Base-by-base conservation (phyloP, 2,888 invertebrate species). In the Ophonus ardosiacus region DNA sequence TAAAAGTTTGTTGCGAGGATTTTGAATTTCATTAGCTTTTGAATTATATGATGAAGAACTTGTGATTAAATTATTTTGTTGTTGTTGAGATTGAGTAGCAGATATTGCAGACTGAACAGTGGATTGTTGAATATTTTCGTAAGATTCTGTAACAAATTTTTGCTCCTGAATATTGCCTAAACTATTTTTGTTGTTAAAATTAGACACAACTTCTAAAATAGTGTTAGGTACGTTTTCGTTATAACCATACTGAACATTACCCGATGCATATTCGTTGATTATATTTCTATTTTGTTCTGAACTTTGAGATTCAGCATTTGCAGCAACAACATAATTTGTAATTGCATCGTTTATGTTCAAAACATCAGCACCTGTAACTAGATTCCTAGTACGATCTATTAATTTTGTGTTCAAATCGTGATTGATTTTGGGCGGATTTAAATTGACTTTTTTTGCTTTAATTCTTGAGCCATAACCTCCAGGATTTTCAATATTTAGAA, bases 361-460 rank as follows among this genome's bases (percentile, higher is more conserved):
- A 7, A 95, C 92, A 89, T 95, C 95, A 88, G 94, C 93, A 86
- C 94, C 94, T 0, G 93, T 92, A 85, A 95, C 93, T 8, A 94
- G 90, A 89, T 94, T 93, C 88, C 93, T 93, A 0, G 94, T 94
- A 0, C 92, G 93, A 61, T 93, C 93, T 13, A 94, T 93, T 59
- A 94, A 89, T 87, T 91, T 93, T 3, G 92, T 92, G 59, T 71
- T 59, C 10, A 56, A 6, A 15, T 81, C 81, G 8, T 81, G 15
- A 51, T 43, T 81, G 61, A 40, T 80, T 7, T 61, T 61, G 3
- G 24, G 57, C 0, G 51, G 18, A 5, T 21, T 43, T 31, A 21
- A 71, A 57, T 82, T 74, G 10, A 57, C 51, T 61, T 38, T 59
- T 56, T 86, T 86, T 6, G 85, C 74, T 24, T 76, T 76, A 38